Base-by-base conservation (phyloP, 2,113 vertebrate species). In the Prietella phreatophila region DNA sequence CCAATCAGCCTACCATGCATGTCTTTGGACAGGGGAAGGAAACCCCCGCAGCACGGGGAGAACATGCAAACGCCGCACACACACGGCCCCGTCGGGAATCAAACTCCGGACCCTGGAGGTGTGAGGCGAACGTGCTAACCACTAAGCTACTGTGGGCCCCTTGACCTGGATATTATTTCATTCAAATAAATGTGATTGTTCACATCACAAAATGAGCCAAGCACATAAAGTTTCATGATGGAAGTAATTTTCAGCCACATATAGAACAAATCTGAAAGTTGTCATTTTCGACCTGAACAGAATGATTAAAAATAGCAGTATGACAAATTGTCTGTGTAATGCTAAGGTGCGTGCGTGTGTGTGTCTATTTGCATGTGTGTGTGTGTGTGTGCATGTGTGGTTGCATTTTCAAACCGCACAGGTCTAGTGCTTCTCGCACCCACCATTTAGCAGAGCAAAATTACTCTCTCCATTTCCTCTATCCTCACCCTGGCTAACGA, bases 401-500 rank as follows among this genome's bases (percentile, higher is more conserved):
- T 17, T 47, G 53, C 10, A n/a, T 47, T 67, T 88, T 27, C 22
- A 53, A 36, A 79, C 30, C 36, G 10, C 19, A 84, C 15, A 30
- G 39, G 56, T 82, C 65, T 73, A 73, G 27, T 30, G 61, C 33
- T 20, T 56, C 78, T 53, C 50, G 10, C 60, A 56, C 73, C 39
- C 42, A 61, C 27, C 61, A 47, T 42, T 69, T 39, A 75, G 58
- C 50, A 80, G n/a, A 75, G 58, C 67, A 36, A 89, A 61, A 89
- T 80, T 63, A 75, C 78, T 81, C 82, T 65, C 76, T 65, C 55
- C 84, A 76, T 76, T 83, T 86, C 67, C 69, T 53, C 56, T 73
- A 55, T 86, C 55, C 47, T 82, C 67, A 75, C 84, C n/a, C 67
- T 58, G 14, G 65, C 84, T 86, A 83, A 89, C 20, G 84, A 58